Evolutionary conservation across 2,113 vertebrate species (phyloP).

Genomic region (Cyprinus carpio): DNA sequence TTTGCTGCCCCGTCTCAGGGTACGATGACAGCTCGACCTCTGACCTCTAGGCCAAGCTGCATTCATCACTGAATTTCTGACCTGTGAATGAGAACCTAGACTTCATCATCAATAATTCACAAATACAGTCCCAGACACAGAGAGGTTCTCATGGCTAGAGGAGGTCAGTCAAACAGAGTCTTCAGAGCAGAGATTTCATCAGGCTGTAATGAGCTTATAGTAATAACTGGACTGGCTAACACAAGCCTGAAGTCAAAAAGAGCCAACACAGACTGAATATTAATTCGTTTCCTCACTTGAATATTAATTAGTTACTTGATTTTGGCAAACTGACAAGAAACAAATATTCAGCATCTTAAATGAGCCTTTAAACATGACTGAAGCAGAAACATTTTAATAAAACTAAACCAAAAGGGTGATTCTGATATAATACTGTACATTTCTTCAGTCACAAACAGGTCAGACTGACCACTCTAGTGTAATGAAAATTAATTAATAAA

Average conservation of each 20-base stretch:
- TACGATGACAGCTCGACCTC: not conserved
- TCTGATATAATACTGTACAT: not conserved
- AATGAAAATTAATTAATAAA: too few species aligned
- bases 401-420: not conserved
- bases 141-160: not conserved
- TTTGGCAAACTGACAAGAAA: not conserved
- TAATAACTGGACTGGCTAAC: not conserved
- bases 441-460: not conserved
- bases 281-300: not conserved
- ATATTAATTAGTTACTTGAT: not conserved
- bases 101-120: not conserved
- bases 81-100: not conserved
- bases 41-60: not conserved
- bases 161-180: not conserved
- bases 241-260: not conserved
- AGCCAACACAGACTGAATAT: not conserved
- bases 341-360: not conserved
- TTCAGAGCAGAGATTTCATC: too few species aligned
- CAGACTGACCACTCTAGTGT: not conserved
- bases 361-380: too few species aligned
- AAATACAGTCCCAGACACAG: not conserved
- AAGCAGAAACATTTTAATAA: not conserved
- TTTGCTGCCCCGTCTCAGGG: not conserved
- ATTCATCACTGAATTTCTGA: not conserved
- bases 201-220: not conserved